Evolutionary conservation across 2,888 invertebrate species (phyloP), one percentile per base, ranked within the genome.

Genomic region (Aromia moschata): DNA sequence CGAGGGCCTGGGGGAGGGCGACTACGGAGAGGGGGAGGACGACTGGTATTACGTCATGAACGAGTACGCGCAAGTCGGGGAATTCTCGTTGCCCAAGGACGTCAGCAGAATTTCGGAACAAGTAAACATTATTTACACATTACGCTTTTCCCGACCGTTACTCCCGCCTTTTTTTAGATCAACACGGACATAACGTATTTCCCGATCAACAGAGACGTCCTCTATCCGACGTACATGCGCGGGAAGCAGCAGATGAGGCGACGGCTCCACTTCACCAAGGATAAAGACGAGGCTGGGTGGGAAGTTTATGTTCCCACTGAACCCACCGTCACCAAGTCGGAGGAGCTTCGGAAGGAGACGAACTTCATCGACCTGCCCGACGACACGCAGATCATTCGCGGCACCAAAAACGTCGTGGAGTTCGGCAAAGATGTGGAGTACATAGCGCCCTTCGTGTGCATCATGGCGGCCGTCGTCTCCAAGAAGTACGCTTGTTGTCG

Each of bases 311-410:
- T 58, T 52, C 73, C 58, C 4, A 67, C 45, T 5, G 68, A 40
- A 4, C 73, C 72, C 47, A 68, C 67, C 15, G 65, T 76, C 2
- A 79, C 79, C 0, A 70, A 75, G 51, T 78, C 77, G 0, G 67
- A 86, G 44, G 89, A 89, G 68, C 74, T 89, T 4, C 68, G 73
- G 0, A 82, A 85, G 41, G 84, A 83, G 0, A 83, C 80, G 56
- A 89, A 89, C 70, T 89, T 87, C 65, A 79, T 81, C 45, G 74
- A 79, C 12, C 74, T 89, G 36, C 87, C 88, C 0, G 89, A 89
- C 66, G 83, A 83, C 2, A 84, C 84, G 0, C 83, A 87, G 73
- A 85, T 88, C 11, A 79, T 89, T 0, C 78, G 84, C 58, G 88
- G 86, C 0, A 73, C 77, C 0, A 72, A 74, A 0, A 80, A 83